These are phyloP conservation scores for Seira ritae DNA, from an alignment of 2,888 invertebrate species.

Conservation along the genomic window DNA sequence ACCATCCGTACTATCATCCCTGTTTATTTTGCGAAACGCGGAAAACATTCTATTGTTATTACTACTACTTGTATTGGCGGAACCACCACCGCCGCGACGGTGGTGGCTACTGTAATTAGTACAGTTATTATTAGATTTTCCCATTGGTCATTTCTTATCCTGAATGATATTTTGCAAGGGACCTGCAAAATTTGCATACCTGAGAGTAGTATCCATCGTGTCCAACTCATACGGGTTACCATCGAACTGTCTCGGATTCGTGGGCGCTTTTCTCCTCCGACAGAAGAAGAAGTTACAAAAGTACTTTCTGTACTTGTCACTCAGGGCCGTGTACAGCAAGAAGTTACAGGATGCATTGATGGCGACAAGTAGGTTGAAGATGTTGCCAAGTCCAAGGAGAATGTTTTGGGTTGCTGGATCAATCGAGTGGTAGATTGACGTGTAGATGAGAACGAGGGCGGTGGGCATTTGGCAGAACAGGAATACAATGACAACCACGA, in stretches of 20 bases:
- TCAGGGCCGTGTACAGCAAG: conserved; percentile 85
- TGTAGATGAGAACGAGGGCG: conserved; percentile 80
- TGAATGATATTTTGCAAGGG: too few relatives aligned
- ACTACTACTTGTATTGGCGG: too few relatives aligned
- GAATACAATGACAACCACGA: conserved; percentile 85
- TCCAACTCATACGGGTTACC: conserved; percentile 65
- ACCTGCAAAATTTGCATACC: too few relatives aligned
- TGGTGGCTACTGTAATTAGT: too few relatives aligned
- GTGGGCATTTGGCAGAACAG: conserved; percentile 85
- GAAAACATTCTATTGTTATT: too few relatives aligned
- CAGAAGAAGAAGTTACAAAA: conserved; percentile 58
- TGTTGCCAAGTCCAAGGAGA: conserved; percentile 81
- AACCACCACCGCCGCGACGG: too few relatives aligned
- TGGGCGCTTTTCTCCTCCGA: conserved; percentile 19
- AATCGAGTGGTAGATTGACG: conserved; percentile 75
- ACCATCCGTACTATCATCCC: too few relatives aligned
- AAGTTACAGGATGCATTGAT: conserved; percentile 87
- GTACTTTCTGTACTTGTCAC: conserved; percentile 80
- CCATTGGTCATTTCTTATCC: too few relatives aligned
- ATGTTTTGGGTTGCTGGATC: conserved; percentile 75
- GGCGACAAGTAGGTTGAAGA: conserved; percentile 83
- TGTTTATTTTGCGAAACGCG: too few relatives aligned
- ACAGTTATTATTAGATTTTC: too few relatives aligned
- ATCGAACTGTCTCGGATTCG: conserved; percentile 47
- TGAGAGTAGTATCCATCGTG: conserved; percentile 66